Conservation (phyloP, 2,797 vertebrate genomes). For the Megalops cyprinoides region DNA sequence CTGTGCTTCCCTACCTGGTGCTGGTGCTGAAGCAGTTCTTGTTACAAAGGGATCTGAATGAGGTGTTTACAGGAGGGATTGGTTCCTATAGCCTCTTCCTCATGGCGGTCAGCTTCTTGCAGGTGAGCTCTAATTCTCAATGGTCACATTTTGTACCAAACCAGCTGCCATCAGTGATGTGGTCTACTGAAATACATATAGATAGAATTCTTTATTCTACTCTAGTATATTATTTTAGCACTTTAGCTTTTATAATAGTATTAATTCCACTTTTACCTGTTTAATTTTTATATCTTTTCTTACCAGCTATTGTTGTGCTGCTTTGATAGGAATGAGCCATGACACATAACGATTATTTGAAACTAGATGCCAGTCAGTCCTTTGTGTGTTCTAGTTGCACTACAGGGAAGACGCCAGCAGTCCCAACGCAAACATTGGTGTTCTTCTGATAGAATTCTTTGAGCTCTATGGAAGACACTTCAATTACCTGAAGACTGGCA, state of each 20-base stretch:
- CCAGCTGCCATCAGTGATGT: neutral
- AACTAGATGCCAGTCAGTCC: neutral
- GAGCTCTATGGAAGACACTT: conserved; percentile 97
- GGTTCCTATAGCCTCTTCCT: conserved; percentile 98
- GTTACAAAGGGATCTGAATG: conserved; percentile 95
- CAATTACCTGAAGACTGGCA: conserved; percentile 98
- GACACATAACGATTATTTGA: neutral
- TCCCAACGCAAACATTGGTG: conserved; percentile 92
- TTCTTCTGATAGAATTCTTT: conserved; percentile 98
- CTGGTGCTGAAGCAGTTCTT: conserved; percentile 98
- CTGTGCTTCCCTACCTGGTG: conserved; percentile 94
- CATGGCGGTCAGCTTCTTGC: conserved; percentile 98
- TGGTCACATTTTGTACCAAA: too few species aligned
- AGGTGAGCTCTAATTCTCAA: conserved; percentile 71
- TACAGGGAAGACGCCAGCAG: conserved; percentile 90
- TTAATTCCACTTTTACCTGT: too few species aligned
- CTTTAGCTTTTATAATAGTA: neutral
- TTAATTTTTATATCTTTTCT: too few species aligned
- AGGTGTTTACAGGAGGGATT: conserved; percentile 97
- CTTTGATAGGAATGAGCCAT: neutral
- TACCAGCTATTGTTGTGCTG: neutral
- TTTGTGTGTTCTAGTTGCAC: conserved; percentile 79
- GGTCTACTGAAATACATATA: too few species aligned
- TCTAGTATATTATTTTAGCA: neutral
- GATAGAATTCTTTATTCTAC: neutral